Percentiles rank a stretch among this genome's conserved stretches.
phyloP scores from a whole-genome alignment of 2,797 vertebrate genomes.

The Muscicapa comitata region DNA sequence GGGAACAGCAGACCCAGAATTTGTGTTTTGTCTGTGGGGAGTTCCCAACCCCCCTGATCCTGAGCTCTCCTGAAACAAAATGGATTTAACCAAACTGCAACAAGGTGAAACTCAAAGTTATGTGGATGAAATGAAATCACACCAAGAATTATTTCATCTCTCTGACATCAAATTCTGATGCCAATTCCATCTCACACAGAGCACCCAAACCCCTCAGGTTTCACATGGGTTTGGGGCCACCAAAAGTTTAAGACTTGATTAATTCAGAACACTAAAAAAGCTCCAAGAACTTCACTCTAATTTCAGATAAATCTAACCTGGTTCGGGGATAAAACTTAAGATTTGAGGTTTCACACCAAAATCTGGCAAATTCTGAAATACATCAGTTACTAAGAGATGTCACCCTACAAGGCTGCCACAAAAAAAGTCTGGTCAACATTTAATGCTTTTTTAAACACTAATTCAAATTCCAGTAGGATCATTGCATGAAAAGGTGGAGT shows the following conservation, averaged over 20 bases:
- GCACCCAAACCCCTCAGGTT: not conserved
- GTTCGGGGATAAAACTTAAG: not conserved
- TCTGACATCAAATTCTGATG: not conserved
- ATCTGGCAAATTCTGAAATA: not conserved
- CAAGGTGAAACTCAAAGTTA: not conserved
- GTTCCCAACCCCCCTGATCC: not conserved
- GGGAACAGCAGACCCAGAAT: not conserved
- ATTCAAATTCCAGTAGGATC: not conserved
- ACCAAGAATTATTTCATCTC: not conserved
- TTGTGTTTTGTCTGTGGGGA: not conserved
- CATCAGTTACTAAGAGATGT: not conserved
- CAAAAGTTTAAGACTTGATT: accelerated
- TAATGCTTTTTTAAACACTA: not conserved
- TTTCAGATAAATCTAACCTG: not conserved
- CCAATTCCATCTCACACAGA: not conserved
- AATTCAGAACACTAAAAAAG: not conserved
- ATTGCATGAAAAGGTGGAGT: not conserved
- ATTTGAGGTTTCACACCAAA: not conserved
- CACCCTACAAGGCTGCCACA: not conserved
- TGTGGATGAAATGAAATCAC: not conserved
- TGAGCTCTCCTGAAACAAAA: not conserved
- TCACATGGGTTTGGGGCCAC: not conserved
- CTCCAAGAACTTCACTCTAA: not conserved
- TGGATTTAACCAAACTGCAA: not conserved
- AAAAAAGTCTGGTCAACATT: not conserved